phyloP scores from a whole-genome alignment of 1,140 invertebrate species.

The Globodera ellingtonae region DNA sequence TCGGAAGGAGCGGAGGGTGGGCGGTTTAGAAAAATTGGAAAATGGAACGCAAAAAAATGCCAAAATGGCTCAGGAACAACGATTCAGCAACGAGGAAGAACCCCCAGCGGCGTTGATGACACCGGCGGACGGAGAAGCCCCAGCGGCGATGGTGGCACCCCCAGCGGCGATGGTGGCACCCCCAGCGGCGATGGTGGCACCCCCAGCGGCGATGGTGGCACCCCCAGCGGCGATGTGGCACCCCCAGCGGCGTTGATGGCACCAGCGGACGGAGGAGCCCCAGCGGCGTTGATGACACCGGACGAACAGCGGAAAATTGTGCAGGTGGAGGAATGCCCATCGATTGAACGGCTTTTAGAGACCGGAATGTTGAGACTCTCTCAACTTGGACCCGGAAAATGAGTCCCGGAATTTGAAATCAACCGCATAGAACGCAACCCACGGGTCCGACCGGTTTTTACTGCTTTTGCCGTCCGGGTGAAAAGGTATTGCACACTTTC shows the following conservation, averaged over 20 bases:
- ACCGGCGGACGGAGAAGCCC: too few relatives aligned
- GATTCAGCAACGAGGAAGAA: not conserved
- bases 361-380: too few relatives aligned
- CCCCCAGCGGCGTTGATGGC: not conserved
- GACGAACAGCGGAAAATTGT: constrained; percentile 54
- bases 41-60: not conserved
- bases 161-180: not conserved
- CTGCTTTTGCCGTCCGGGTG: too few relatives aligned
- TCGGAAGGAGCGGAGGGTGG: not conserved
- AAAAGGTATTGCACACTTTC: too few relatives aligned
- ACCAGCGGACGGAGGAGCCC: too few relatives aligned
- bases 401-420: too few relatives aligned
- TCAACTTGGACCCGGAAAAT: too few relatives aligned
- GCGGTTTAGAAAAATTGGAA: not conserved
- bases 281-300: constrained; percentile 5
- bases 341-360: too few relatives aligned
- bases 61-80: constrained; percentile 16
- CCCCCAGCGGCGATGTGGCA: too few relatives aligned
- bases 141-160: not conserved
- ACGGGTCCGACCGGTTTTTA: too few relatives aligned
- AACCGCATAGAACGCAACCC: too few relatives aligned
- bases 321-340: not conserved
- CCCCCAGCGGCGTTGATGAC: not conserved
- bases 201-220: not conserved
- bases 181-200: not conserved